These are phyloP conservation scores for Delichon dasypus DNA, from an alignment of 2,797 vertebrate species.

Conservation along the genomic window DNA sequence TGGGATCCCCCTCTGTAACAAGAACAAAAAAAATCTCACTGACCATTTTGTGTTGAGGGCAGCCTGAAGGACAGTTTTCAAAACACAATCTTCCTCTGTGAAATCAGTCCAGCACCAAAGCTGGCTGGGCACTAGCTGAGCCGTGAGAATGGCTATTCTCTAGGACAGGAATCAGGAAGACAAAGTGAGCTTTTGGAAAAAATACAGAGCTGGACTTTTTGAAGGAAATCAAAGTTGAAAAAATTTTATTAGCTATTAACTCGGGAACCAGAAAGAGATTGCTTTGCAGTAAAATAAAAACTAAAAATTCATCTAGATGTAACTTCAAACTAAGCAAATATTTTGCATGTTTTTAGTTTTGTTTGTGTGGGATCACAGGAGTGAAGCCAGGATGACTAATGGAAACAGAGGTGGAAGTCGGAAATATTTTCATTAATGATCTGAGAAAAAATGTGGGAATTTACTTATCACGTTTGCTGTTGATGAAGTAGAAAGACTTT, in stretches of 20 bases:
- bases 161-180: neutral
- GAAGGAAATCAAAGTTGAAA: neutral
- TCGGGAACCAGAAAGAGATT: neutral
- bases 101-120: neutral
- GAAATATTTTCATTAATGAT: constrained; percentile 34
- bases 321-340: neutral
- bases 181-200: neutral
- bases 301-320: neutral
- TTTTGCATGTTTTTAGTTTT: constrained; percentile 14
- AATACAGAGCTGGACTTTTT: neutral
- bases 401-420: constrained; percentile 12
- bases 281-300: neutral
- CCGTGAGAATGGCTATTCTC: neutral
- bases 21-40: neutral
- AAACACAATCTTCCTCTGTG: neutral
- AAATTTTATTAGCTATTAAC: neutral
- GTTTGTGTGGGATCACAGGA: neutral
- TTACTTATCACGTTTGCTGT: constrained; percentile 4
- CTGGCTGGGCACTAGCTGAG: neutral
- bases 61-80: neutral
- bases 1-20: neutral
- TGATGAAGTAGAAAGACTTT: constrained; percentile 1
- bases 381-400: constrained; percentile 41
- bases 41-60: neutral
- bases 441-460: neutral